phyloP scores from a whole-genome alignment of 2,888 invertebrate species.

The Eilema caniola region DNA sequence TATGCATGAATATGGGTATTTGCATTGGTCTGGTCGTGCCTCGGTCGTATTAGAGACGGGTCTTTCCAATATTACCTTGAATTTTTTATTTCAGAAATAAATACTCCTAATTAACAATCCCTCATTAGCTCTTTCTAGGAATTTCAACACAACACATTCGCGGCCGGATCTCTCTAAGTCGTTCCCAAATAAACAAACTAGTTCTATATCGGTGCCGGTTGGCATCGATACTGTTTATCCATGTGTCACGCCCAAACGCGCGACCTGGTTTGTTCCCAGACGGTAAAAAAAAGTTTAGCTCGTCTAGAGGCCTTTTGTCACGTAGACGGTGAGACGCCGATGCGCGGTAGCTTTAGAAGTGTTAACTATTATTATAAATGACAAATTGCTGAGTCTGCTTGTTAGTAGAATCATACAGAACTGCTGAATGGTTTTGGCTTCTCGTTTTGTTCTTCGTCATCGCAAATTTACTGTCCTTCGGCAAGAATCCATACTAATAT shows the following conservation, averaged over 20 bases:
- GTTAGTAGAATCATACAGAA: too few relatives aligned
- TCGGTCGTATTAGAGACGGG: too few relatives aligned
- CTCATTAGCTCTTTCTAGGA: background rate
- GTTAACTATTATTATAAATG: background rate
- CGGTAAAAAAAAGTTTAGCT: constrained; percentile 18
- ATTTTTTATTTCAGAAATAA: background rate
- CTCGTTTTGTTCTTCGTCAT: too few relatives aligned
- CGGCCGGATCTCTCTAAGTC: background rate
- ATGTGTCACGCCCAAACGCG: constrained; percentile 37
- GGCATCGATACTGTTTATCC: constrained; percentile 39
- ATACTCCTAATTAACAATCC: background rate
- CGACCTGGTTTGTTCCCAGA: constrained; percentile 36
- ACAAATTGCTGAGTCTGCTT: too few relatives aligned
- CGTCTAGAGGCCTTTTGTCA: constrained; percentile 26
- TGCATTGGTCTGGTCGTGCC: too few relatives aligned
- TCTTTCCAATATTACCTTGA: background rate
- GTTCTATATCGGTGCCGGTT: constrained; percentile 30
- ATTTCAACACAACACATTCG: background rate
- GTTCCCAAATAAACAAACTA: constrained; percentile 33
- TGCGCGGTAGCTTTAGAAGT: background rate
- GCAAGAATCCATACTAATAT: too few relatives aligned
- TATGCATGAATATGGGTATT: too few relatives aligned
- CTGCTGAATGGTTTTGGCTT: too few relatives aligned
- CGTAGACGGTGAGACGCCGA: constrained; percentile 28
- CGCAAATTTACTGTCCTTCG: too few relatives aligned